Percentiles rank a stretch among this genome's conserved stretches.
Evolutionary conservation across 2,113 vertebrate species (phyloP).

Genomic region (Phalacrocorax brasilianus): DNA sequence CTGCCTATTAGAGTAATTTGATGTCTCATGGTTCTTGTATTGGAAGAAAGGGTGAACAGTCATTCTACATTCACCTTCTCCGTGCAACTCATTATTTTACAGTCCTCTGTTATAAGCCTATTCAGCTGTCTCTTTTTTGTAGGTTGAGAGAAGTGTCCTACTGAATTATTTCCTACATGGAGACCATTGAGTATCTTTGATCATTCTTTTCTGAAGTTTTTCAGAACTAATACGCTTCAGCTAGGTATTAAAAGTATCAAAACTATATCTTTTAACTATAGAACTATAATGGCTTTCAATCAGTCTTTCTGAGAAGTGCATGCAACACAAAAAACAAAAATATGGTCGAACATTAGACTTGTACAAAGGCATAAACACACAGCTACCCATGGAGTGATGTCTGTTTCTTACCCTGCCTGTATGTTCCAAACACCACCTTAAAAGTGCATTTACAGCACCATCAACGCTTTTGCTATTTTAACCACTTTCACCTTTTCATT

Average conservation of each 20-base stretch:
- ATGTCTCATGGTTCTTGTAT: neutral
- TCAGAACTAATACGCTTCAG: neutral
- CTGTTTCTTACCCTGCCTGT: neutral
- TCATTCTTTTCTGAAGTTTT: neutral
- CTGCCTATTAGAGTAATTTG: neutral
- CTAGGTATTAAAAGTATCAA: neutral
- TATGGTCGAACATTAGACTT: neutral
- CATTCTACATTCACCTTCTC: constrained; percentile 13
- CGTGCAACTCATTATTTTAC: constrained; percentile 1
- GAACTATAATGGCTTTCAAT: neutral
- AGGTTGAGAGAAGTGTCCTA: constrained; percentile 16
- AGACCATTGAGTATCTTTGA: neutral
- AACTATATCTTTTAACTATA: neutral
- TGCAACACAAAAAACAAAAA: neutral
- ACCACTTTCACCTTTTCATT: neutral
- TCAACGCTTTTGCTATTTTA: neutral
- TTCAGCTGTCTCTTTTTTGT: neutral
- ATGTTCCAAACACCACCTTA: neutral
- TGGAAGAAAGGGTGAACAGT: neutral
- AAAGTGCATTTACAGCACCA: neutral
- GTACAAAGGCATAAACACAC: neutral
- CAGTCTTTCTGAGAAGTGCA: neutral
- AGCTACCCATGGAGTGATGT: neutral
- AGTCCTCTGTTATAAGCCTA: neutral
- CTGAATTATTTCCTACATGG: constrained; percentile 44